Base-by-base conservation (phyloP, 2,888 invertebrate genomes). In the Germaria angustata region DNA sequence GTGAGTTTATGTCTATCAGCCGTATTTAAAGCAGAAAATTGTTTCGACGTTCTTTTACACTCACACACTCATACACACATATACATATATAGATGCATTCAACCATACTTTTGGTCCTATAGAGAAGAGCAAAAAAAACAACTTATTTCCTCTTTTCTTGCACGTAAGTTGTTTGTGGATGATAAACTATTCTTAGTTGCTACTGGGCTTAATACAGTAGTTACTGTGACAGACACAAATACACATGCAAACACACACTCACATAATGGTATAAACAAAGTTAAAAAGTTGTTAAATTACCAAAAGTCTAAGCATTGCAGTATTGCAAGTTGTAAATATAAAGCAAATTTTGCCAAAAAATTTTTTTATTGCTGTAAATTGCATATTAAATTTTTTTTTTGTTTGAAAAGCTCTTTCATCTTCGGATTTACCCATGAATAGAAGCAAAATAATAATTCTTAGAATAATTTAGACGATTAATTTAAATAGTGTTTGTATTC, bases 11-110 rank as follows among this genome's bases (percentile, higher is more conserved):
- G 61, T 73, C 53, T 63, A 41, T 41, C 61, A 41, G 24, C 51
- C 39, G 53, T 53, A 32, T 63, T 73, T 39, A 73, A 73, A 22
- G 63, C 32, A 73, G 53, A 63, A 63, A 73, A 63, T 63, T 73
- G 41, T 73, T 73, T 53, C 39, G 32, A 73, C 32, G 22, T 73
- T 71, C 8, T 5, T 57, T 24, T 41, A n/a, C 17, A 57, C 36
- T 15, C 0, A 24, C 9, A 11, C 28, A 32, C 53, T n/a, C 11
- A n/a, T 49, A 65, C 1, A 49, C 28, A 28, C 28, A 28, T 6
- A 65, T 0, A 49, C 28, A 28, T 6, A 28, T 6, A 5, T 28
- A 28, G 28, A 28, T 6, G 28, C 28, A 28, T 28, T 28, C n/a
- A n/a, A n/a, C n/a, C n/a, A n/a, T n/a, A n/a, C 28, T 20, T n/a